Evolutionary conservation across 2,888 invertebrate genomes (phyloP).

Genomic region (Parthenolecanium corni): DNA sequence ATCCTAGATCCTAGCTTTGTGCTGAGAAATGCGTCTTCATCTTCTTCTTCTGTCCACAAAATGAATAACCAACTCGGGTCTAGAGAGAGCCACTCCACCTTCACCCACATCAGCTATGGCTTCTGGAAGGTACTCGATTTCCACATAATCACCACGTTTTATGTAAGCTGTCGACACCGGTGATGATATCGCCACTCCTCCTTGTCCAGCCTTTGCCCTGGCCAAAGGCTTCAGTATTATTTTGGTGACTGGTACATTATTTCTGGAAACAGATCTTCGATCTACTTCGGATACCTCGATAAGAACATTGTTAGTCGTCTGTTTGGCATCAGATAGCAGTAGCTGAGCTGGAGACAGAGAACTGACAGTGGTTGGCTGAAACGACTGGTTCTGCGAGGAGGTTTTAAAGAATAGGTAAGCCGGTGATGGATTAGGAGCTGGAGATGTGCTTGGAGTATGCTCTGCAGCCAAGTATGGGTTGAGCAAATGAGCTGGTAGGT

Average conservation of each 20-base stretch:
- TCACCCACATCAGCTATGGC: conserved; percentile 62
- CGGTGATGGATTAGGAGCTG: neutral
- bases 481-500: neutral
- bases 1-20: too few relatives aligned
- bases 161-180: conserved; percentile 56
- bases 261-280: neutral
- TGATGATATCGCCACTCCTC: conserved; percentile 57
- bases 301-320: neutral
- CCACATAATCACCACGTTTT: conserved; percentile 48
- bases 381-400: neutral
- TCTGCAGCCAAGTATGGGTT: neutral
- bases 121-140: conserved; percentile 53
- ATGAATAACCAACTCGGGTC: conserved; percentile 51
- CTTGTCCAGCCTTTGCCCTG: conserved; percentile 51
- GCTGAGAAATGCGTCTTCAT: neutral
- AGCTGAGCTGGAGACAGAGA: neutral
- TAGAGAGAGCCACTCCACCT: conserved; percentile 62
- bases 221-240: conserved; percentile 51
- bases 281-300: neutral
- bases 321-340: neutral
- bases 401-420: neutral
- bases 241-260: conserved; percentile 23
- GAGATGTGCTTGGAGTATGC: neutral
- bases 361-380: neutral
- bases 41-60: conserved; percentile 26